Base-by-base conservation (phyloP, 2,113 vertebrate species). In the Synchiropus splendidus region DNA sequence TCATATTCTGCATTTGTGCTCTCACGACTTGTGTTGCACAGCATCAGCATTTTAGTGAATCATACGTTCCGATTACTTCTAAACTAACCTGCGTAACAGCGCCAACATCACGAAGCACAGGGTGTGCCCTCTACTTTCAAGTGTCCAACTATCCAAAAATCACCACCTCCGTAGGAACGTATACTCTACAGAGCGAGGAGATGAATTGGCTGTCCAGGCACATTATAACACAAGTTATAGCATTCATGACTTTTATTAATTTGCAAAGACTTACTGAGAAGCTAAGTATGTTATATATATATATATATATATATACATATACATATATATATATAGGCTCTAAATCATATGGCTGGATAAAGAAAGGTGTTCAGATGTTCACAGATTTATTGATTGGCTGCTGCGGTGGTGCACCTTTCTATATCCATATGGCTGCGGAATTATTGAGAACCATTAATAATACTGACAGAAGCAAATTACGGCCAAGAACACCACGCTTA, bases 371-470 rank as follows among this genome's bases (percentile, higher is more conserved):
- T 52, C 74, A 54, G 66, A 61, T 67, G 56, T 79, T 76, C 67
- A 76, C 70, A 79, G 77, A 81, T 83, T 80, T 81, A 86, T 86
- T 37, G 78, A 86, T 83, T 74, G 59, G 55, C 54, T 65, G 38
- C 61, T 65, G 78, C 64, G 69, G 77, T 77, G 75, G 83, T 78
- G 67, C 75, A 77, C 70, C 70, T 76, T 79, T 55, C 73, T 73
- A 79, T 81, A 78, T 81, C 77, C 75, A 78, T 80, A 76, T 74
- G 74, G 70, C 70, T 78, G 71, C 68, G 74, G 71, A 78, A 71
- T 77, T 81, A 84, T 81, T 80, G 72, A 77, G 65, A 64, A 51
- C 48, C 83, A 84, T 84, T 83, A 79, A 82, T 86, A 80, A 82
- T 54, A 4, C 36, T 74, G 82, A 79, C 79, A 78, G 72, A 80